Percentiles rank a stretch among this genome's conserved stretches.
Evolutionary conservation across 2,797 vertebrate species (phyloP).

Genomic region (Etheostoma perlongum): DNA sequence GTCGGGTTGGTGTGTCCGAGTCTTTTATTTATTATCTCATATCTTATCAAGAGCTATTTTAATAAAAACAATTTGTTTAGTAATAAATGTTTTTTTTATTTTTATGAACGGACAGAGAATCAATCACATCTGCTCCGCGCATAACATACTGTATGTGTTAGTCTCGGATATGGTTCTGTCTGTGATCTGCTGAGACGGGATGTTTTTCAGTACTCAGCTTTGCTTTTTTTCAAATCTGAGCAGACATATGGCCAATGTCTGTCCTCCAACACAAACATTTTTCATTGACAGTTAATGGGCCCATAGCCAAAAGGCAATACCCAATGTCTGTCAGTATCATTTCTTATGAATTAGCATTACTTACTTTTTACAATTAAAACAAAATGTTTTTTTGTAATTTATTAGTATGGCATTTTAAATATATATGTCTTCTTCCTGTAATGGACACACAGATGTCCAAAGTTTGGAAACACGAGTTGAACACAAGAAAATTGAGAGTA

Average conservation of each 20-base stretch:
- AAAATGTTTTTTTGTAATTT: not conserved
- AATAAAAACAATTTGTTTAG: not conserved
- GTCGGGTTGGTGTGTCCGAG: no score
- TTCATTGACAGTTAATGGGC: constrained; percentile 17
- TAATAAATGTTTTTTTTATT: not conserved
- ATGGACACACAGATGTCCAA: not conserved
- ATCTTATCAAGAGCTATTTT: not conserved
- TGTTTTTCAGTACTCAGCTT: constrained; percentile 35
- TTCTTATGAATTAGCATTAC: constrained; percentile 1
- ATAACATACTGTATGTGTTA: not conserved
- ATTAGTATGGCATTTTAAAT: not conserved
- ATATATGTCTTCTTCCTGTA: not conserved
- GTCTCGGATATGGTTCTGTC: constrained; percentile 2
- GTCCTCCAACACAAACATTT: constrained; percentile 35
- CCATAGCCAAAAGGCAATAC: constrained; percentile 19
- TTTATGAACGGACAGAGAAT: constrained; percentile 6
- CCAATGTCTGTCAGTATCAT: constrained; percentile 6
- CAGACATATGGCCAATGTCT: constrained; percentile 29
- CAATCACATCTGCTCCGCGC: constrained; percentile 13
- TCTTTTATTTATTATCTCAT: not conserved
- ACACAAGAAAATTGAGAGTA: not conserved
- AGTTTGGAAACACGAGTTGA: not conserved
- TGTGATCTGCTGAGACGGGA: constrained; percentile 26
- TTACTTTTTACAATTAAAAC: not conserved
- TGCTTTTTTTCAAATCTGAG: constrained; percentile 35